A percentile compares a stretch with the other conserved stretches of the same genome.
phyloP scores from a whole-genome alignment of 2,888 invertebrate genomes.

The Plebejus argus region DNA sequence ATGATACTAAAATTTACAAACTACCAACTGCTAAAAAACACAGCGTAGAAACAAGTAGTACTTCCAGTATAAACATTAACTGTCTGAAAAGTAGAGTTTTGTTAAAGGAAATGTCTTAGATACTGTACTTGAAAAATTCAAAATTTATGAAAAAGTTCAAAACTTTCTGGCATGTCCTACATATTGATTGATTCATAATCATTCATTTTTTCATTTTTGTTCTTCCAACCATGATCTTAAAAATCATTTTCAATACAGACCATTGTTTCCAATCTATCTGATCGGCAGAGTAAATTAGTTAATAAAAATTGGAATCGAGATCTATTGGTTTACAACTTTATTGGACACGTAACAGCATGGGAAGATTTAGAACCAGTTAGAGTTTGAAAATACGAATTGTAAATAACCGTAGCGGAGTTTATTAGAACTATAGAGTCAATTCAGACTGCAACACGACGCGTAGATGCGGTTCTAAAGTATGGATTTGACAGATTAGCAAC shows the following conservation, averaged over 20 bases:
- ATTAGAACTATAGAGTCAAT: background rate
- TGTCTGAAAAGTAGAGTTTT: conserved; percentile 7
- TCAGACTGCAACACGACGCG: too few relatives aligned
- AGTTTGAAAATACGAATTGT: background rate
- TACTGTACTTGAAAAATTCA: background rate
- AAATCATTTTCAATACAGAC: background rate
- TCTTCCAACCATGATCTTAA: background rate
- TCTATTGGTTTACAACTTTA: background rate
- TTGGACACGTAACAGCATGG: background rate
- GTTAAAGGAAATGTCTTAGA: background rate
- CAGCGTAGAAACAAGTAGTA: conserved; percentile 19
- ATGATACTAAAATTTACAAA: conserved; percentile 22
- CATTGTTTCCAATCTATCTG: background rate
- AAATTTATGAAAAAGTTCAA: background rate
- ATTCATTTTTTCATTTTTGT: background rate
- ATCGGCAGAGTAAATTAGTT: background rate
- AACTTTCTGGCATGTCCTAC: conserved; percentile 2
- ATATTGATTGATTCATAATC: background rate
- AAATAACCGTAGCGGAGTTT: background rate
- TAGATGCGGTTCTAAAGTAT: too few relatives aligned
- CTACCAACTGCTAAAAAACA: conserved; percentile 21
- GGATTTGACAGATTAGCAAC: too few relatives aligned
- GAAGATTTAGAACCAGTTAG: background rate
- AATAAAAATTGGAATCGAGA: background rate
- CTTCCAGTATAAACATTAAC: background rate